Evolutionary conservation across 2,113 vertebrate species (phyloP).

Genomic region (Azemiops feae): DNA sequence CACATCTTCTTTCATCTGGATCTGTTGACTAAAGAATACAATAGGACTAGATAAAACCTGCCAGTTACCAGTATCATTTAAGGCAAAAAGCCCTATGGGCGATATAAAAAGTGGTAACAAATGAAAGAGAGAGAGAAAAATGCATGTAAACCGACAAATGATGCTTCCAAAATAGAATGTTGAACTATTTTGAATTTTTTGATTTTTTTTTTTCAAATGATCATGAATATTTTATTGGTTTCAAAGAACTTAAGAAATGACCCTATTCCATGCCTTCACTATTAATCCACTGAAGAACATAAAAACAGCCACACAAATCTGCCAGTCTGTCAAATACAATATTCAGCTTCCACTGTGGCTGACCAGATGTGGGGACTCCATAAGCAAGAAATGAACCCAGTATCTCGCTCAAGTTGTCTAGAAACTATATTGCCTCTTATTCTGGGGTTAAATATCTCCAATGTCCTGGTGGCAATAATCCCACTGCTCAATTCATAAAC

Average conservation of each 20-base stretch:
- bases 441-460: background rate
- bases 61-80: background rate
- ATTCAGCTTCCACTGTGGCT: background rate
- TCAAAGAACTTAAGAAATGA: background rate
- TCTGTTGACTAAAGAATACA: slow-evolving; percentile 77
- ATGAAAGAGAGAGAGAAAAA: background rate
- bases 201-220: background rate
- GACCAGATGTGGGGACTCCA: background rate
- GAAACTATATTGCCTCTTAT: background rate
- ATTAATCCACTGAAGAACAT: background rate
- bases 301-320: background rate
- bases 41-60: background rate
- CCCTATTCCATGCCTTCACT: no score
- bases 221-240: background rate
- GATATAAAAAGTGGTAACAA: background rate
- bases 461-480: background rate
- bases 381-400: background rate
- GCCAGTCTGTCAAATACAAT: background rate
- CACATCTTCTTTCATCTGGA: slow-evolving; percentile 66
- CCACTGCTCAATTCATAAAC: background rate
- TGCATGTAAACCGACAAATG: no score
- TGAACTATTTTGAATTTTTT: background rate
- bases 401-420: background rate
- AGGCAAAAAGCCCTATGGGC: background rate
- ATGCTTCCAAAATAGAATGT: background rate